These are phyloP conservation scores for Choreutis nemorana DNA, from an alignment of 2,888 invertebrate species.

Conservation along the genomic window DNA sequence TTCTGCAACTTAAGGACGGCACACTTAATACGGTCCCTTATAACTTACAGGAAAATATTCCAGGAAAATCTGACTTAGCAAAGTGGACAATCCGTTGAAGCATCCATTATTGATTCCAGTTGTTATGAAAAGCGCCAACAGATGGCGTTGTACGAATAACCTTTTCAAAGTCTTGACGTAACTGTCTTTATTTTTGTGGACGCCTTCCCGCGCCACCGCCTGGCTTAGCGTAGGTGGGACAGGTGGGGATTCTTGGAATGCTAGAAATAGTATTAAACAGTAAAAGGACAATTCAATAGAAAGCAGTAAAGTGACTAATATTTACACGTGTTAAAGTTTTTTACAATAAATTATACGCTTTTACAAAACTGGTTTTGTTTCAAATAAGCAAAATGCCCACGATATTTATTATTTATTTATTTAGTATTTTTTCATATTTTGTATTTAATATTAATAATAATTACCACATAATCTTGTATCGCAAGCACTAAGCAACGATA, in stretches of 20 bases:
- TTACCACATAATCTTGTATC: too few species aligned
- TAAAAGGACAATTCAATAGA: too few species aligned
- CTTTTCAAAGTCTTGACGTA: conserved; percentile 36
- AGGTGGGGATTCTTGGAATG: conserved; percentile 59
- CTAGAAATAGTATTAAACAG: conserved; percentile 22
- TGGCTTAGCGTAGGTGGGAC: conserved; percentile 65
- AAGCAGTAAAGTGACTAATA: too few species aligned
- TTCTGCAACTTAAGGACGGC: too few species aligned
- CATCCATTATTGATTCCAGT: conserved; percentile 78
- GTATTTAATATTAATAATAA: not conserved
- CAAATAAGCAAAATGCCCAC: too few species aligned
- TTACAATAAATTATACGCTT: too few species aligned
- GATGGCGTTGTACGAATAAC: conserved; percentile 62
- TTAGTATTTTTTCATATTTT: too few species aligned
- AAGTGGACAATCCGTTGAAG: conserved; percentile 74
- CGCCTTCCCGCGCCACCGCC: conserved; percentile 23
- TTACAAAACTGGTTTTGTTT: too few species aligned
- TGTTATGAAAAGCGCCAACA: conserved; percentile 65
- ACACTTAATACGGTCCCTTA: not conserved
- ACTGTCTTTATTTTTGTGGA: conserved; percentile 6
- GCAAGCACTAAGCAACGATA: too few species aligned
- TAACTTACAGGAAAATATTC: conserved; percentile 37
- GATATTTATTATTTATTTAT: too few species aligned
- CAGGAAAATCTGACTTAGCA: conserved; percentile 54
- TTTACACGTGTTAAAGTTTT: too few species aligned